Evolutionary conservation across 2,888 invertebrate species (phyloP).

Genomic region (Drosophila mimica): DNA sequence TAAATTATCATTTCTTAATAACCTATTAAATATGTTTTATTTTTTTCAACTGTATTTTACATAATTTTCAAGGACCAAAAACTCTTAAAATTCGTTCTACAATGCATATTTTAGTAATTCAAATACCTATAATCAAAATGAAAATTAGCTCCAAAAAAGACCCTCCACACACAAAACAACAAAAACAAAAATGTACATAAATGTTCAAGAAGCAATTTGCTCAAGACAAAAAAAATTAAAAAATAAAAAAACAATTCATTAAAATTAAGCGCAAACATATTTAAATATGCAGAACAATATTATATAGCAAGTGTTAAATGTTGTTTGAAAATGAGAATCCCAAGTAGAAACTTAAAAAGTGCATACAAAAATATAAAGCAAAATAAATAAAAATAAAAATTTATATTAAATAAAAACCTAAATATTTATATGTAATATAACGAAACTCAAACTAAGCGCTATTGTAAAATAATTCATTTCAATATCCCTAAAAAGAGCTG

Average conservation of each 20-base stretch:
- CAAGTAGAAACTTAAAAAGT: constrained; percentile 33
- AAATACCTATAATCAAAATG: constrained; percentile 20
- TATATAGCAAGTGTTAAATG: constrained; percentile 71
- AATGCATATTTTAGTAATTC: constrained; percentile 48
- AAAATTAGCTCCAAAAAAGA: constrained; percentile 44
- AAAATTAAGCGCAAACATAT: constrained; percentile 13
- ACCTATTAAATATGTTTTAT: neutral
- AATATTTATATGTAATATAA: constrained; percentile 49
- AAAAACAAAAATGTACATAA: constrained; percentile 52
- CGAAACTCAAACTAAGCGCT: constrained; percentile 53
- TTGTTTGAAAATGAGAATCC: constrained; percentile 56
- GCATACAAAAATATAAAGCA: constrained; percentile 15
- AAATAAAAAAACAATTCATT: constrained; percentile 10
- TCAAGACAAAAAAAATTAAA: constrained; percentile 32
- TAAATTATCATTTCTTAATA: neutral
- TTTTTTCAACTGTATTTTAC: constrained; percentile 41
- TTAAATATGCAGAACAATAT: constrained; percentile 34
- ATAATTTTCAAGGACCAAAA: constrained; percentile 75
- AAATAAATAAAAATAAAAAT: constrained; percentile 19
- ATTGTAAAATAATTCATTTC: constrained; percentile 77
- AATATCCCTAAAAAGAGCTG: constrained; percentile 25
- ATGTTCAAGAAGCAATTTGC: constrained; percentile 68
- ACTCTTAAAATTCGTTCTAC: constrained; percentile 39
- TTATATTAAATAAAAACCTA: constrained; percentile 7
- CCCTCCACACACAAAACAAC: constrained; percentile 63